These are phyloP conservation scores for Astreopora myriophthalma DNA, from an alignment of 64 coral and sea anemone genomes.

Conservation along the genomic window DNA sequence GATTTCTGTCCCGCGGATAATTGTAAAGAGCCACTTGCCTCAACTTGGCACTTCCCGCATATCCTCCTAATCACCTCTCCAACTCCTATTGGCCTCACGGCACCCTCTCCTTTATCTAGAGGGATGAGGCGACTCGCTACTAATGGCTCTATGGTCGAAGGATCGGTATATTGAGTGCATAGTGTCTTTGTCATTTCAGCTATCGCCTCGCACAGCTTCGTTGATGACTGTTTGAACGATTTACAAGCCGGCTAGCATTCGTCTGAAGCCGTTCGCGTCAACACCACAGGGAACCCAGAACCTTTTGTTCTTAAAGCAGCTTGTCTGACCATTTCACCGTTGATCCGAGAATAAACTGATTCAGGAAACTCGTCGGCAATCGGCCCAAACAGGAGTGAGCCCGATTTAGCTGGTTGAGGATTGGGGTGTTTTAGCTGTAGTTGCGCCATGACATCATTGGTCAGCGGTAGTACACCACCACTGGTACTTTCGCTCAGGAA, in stretches of 20 bases:
- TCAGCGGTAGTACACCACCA: slow-evolving; percentile 57
- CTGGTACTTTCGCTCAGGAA: slow-evolving; percentile 63
- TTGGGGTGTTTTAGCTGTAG: slow-evolving; percentile 53
- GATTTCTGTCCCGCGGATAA: too few relatives aligned
- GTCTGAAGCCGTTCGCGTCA: too few relatives aligned
- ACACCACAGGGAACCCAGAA: too few relatives aligned
- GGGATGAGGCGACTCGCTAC: background rate
- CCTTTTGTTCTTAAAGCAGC: background rate
- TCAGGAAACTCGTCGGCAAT: slow-evolving; percentile 48
- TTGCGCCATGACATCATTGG: slow-evolving; percentile 59
- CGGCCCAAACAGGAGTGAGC: slow-evolving; percentile 64
- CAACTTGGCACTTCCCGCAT: background rate
- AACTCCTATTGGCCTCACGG: too few relatives aligned
- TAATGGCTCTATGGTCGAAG: background rate
- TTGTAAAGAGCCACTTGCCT: slow-evolving; percentile 26
- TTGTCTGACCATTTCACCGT: slow-evolving; percentile 60
- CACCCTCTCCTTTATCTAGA: too few relatives aligned
- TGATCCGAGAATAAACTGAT: slow-evolving; percentile 64
- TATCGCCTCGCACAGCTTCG: too few relatives aligned
- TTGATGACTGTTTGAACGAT: too few relatives aligned
- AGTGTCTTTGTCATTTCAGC: too few relatives aligned
- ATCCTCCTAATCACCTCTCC: background rate
- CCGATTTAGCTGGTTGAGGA: slow-evolving; percentile 62
- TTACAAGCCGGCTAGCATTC: too few relatives aligned
- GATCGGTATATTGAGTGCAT: background rate